Percentiles rank a stretch among this genome's conserved stretches.
Evolutionary conservation across 2,888 invertebrate genomes (phyloP).

Genomic region (Apamea monoglypha): DNA sequence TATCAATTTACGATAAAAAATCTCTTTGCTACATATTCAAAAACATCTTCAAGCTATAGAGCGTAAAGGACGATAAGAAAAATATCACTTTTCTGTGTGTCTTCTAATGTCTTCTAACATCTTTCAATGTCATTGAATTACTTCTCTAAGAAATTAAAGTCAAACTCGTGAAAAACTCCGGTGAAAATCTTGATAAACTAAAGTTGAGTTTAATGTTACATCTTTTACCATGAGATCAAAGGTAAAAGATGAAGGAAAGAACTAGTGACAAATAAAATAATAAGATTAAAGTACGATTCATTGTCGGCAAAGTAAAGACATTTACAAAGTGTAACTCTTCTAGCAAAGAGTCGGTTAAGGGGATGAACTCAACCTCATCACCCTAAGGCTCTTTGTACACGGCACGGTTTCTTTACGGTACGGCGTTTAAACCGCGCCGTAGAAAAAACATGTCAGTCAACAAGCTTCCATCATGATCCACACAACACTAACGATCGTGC

Average conservation of each 20-base stretch:
- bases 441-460: neutral
- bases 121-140: conserved; percentile 32
- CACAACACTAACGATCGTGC: neutral
- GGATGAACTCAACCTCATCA: conserved; percentile 42
- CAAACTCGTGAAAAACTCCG: conserved; percentile 1
- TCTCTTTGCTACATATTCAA: neutral
- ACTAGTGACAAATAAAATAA: conserved; percentile 15
- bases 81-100: neutral
- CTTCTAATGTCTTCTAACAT: conserved; percentile 2
- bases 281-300: conserved; percentile 14
- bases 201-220: neutral
- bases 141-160: conserved; percentile 19
- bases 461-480: neutral
- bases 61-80: neutral
- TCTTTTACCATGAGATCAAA: conserved; percentile 33
- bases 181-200: conserved; percentile 10
- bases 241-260: neutral
- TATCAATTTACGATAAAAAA: neutral
- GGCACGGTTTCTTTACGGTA: too few species aligned
- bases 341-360: conserved; percentile 9
- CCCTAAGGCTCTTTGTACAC: neutral
- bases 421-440: neutral
- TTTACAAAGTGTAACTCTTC: conserved; percentile 14
- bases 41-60: neutral
- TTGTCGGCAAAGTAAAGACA: conserved; percentile 9